Conservation (phyloP, 1,140 invertebrate genomes). For the Lucilia cuprina region DNA sequence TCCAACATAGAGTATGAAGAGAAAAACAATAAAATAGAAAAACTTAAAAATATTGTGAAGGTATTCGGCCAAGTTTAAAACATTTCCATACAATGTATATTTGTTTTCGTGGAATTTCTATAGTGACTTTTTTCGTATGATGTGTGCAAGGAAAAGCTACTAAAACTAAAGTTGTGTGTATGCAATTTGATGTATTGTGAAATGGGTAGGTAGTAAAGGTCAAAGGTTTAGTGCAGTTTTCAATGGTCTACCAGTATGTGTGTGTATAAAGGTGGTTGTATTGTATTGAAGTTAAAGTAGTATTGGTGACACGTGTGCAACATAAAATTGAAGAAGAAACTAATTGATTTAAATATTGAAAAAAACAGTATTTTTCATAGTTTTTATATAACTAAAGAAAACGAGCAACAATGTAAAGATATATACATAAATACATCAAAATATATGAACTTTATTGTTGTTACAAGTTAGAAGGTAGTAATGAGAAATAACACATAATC, state of each 20-base stretch:
- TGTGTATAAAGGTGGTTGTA: background rate
- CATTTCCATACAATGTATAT: background rate
- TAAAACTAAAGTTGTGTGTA: background rate
- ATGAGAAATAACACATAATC: background rate
- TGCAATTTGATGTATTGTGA: slow-evolving; percentile 38
- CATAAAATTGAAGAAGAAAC: background rate
- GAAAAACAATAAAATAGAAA: background rate
- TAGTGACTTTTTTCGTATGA: background rate
- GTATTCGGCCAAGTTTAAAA: background rate
- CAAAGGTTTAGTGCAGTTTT: background rate
- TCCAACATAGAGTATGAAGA: no score
- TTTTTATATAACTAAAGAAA: background rate
- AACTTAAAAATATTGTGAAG: background rate
- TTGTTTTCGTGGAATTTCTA: background rate
- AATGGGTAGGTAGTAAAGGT: background rate
- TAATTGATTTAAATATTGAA: background rate
- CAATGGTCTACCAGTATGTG: background rate
- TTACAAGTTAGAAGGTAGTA: no score
- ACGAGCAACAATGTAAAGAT: background rate
- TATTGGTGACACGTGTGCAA: background rate
- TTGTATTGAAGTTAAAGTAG: background rate
- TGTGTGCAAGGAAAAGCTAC: background rate
- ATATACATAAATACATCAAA: no score
- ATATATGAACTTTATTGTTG: background rate
- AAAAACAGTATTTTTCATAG: background rate